phyloP scores from a whole-genome alignment of 2,113 vertebrate genomes.

The Puffinus mauretanicus region DNA sequence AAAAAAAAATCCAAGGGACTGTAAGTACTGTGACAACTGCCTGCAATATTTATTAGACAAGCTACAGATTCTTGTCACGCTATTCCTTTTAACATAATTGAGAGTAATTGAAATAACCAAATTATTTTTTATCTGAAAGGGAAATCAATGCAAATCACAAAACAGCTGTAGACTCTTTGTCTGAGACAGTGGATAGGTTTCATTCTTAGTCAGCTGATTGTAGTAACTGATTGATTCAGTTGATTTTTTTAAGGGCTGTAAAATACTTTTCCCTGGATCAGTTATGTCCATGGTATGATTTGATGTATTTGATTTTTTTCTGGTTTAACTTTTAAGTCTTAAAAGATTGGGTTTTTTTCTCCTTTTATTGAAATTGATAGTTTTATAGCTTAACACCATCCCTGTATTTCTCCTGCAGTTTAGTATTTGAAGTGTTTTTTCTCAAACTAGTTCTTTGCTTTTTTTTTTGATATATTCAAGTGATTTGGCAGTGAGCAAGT shows the following conservation, averaged over 20 bases:
- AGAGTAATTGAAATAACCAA: background rate
- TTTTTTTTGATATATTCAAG: background rate
- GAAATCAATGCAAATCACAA: background rate
- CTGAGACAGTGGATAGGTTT: background rate
- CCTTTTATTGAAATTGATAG: background rate
- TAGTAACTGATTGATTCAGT: background rate
- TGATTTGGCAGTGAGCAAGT: constrained; percentile 11
- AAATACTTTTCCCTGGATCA: background rate
- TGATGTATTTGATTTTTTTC: background rate
- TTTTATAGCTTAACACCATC: background rate
- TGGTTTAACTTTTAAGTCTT: background rate
- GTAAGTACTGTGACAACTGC: background rate
- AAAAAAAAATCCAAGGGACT: background rate
- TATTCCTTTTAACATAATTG: background rate
- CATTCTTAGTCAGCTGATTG: background rate
- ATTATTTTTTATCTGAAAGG: background rate
- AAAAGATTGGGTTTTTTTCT: background rate
- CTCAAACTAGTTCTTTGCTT: background rate
- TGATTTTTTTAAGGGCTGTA: background rate
- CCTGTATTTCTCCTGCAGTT: background rate
- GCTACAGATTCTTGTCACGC: background rate
- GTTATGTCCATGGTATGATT: background rate
- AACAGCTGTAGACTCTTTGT: background rate
- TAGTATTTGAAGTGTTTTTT: background rate
- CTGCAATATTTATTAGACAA: background rate